Conservation (phyloP, 2,797 vertebrate genomes). For the Lacerta viridis region DNA sequence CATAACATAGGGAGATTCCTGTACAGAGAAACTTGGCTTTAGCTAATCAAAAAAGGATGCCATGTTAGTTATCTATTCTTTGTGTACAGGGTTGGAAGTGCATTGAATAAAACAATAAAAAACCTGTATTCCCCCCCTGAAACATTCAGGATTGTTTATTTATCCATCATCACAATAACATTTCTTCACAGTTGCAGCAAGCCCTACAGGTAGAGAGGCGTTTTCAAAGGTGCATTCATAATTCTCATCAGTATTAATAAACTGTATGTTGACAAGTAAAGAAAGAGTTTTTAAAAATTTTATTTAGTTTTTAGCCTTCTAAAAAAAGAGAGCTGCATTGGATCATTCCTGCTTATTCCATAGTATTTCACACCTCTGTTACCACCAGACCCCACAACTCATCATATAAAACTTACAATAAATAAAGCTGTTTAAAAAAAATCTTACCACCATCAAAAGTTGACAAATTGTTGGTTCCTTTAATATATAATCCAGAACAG, state of each 20-base stretch:
- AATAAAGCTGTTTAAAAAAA: slow-evolving; percentile 34
- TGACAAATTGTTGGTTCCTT: slow-evolving; percentile 32
- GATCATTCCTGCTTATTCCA: slow-evolving; percentile 38
- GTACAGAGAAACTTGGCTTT: slow-evolving; percentile 67
- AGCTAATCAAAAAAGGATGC: slow-evolving; percentile 34
- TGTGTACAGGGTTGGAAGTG: slow-evolving; percentile 9
- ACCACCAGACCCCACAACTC: slow-evolving; percentile 44
- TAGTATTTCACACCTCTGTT: slow-evolving; percentile 4
- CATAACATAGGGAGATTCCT: slow-evolving; percentile 99
- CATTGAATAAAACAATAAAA: background rate
- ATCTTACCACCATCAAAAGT: slow-evolving; percentile 54
- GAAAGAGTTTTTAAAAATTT: slow-evolving; percentile 56
- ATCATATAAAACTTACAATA: slow-evolving; percentile 49
- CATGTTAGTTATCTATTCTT: background rate
- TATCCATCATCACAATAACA: slow-evolving; percentile 45
- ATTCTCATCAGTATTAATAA: slow-evolving; percentile 65
- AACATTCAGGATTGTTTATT: slow-evolving; percentile 37
- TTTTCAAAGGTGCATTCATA: slow-evolving; percentile 67
- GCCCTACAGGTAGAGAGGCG: slow-evolving; percentile 63
- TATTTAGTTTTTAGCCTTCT: slow-evolving; percentile 48
- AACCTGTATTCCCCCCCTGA: slow-evolving; percentile 18
- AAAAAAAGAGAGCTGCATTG: background rate
- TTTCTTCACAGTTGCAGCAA: slow-evolving; percentile 49
- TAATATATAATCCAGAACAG: slow-evolving; percentile 38
- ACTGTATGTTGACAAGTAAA: slow-evolving; percentile 63